Evolutionary conservation across 2,113 vertebrate species (phyloP).

Genomic region (Chinchilla lanigera): DNA sequence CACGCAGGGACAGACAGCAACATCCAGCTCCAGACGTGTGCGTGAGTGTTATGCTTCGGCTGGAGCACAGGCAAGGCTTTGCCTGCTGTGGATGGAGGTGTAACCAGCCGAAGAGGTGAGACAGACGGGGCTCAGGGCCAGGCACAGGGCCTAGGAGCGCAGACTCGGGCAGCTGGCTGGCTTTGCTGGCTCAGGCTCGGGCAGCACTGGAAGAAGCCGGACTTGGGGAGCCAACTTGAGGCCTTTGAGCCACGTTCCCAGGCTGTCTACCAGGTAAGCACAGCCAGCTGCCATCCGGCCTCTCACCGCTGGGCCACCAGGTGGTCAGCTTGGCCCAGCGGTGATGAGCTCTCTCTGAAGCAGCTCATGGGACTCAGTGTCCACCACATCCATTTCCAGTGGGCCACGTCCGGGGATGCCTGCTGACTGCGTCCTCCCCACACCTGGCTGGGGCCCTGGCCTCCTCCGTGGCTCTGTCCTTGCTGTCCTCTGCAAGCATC

Average conservation of each 20-base stretch:
- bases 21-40: background rate
- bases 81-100: background rate
- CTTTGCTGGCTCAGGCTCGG: background rate
- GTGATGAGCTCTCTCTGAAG: rapidly evolving
- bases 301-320: background rate
- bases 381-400: background rate
- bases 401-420: background rate
- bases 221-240: background rate
- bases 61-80: background rate
- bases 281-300: rapidly evolving
- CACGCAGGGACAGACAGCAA: background rate
- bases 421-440: background rate
- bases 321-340: background rate
- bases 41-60: rapidly evolving
- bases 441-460: background rate
- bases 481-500: background rate
- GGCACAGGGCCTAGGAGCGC: background rate
- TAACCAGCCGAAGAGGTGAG: background rate
- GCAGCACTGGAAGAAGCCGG: background rate
- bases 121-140: background rate
- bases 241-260: background rate
- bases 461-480: background rate
- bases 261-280: background rate
- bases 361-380: background rate
- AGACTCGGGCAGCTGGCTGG: rapidly evolving